Conservation (phyloP, 2,113 vertebrate genomes). For the Paraplagusia blochii region DNA sequence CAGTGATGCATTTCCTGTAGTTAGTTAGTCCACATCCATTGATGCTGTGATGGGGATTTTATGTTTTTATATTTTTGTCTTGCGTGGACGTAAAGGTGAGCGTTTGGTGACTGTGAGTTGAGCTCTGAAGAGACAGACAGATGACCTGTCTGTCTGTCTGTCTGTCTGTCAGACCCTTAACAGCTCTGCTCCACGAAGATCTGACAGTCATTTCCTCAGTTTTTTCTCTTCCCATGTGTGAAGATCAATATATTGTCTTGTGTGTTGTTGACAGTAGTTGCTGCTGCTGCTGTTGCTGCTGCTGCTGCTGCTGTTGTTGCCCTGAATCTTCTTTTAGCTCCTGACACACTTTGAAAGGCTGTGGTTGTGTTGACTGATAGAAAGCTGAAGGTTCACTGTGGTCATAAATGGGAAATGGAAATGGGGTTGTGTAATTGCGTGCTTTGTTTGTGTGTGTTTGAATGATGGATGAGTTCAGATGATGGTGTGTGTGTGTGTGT, state of each 20-base stretch:
- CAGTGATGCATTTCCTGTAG: constrained; percentile 22
- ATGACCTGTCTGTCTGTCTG: constrained; percentile 67
- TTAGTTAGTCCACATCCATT: constrained; percentile 35
- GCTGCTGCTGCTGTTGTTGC: constrained; percentile 1
- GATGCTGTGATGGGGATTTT: constrained; percentile 34
- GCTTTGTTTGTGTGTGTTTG: neutral
- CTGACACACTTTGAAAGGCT: constrained; percentile 7
- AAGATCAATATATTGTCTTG: constrained; percentile 26
- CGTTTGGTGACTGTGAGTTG: constrained; percentile 38
- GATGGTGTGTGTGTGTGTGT: neutral
- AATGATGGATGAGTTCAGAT: constrained; percentile 1
- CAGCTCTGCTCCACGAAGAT: constrained; percentile 30
- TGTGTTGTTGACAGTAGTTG: constrained; percentile 10
- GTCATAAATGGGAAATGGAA: constrained; percentile 11
- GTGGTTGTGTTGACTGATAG: neutral
- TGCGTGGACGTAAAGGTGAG: constrained; percentile 4
- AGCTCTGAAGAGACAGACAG: constrained; percentile 55
- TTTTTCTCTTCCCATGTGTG: constrained; percentile 13
- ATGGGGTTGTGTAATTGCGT: neutral
- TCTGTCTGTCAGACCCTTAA: constrained; percentile 59
- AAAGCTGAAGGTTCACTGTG: constrained; percentile 3
- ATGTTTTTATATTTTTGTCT: constrained; percentile 30
- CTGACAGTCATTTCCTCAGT: constrained; percentile 29
- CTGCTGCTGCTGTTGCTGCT: constrained; percentile 2
- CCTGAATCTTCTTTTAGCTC: neutral